Evolutionary conservation across 2,888 invertebrate genomes (phyloP), one percentile per base, ranked within the genome.

Genomic region (Folsomia manolachei): DNA sequence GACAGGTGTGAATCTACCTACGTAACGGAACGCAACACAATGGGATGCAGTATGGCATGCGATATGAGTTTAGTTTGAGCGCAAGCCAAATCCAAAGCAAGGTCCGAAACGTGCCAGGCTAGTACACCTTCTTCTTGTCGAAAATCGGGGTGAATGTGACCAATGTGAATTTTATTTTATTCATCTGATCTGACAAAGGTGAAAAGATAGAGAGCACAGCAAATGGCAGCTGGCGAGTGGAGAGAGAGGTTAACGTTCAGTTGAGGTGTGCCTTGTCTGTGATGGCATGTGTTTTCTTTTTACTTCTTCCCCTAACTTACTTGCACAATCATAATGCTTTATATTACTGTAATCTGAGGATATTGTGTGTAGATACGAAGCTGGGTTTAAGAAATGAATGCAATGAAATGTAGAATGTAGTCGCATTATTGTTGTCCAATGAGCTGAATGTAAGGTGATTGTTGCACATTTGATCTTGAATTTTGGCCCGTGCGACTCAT

Each of bases 171-270:
- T 64, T 64, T 26, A 64, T 27, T 27, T 2, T 26, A 64, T 27
- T 27, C n/a, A 64, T 27, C 7, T 18, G 7, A 60, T n/a, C 11
- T 11, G 4, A 64, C 24, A 62, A 25, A 23, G 62, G 62, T 62
- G 62, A 64, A 64, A 64, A 64, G 64, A 64, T 64, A 27, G 62
- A 26, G 62, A 62, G n/a, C n/a, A n/a, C n/a, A n/a, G n/a, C n/a
- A n/a, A n/a, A 39, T 4, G 14, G 64, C 64, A 64, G 64, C 64
- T 64, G 64, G 64, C 64, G 21, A 14, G 27, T 64, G n/a, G n/a
- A n/a, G 39, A 39, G 39, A 39, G 39, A 39, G 39, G 39, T 39
- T n/a, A n/a, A n/a, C n/a, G 39, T 39, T 4, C 39, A 39, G 39
- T 39, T 9, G 39, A 64, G 64, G 64, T 27, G n/a, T 7, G 14